Percentiles rank a stretch among this genome's conserved stretches.
These are phyloP conservation scores for Brachionus calyciflorus DNA, from an alignment of 1,140 invertebrate species.

Conservation along the genomic window DNA sequence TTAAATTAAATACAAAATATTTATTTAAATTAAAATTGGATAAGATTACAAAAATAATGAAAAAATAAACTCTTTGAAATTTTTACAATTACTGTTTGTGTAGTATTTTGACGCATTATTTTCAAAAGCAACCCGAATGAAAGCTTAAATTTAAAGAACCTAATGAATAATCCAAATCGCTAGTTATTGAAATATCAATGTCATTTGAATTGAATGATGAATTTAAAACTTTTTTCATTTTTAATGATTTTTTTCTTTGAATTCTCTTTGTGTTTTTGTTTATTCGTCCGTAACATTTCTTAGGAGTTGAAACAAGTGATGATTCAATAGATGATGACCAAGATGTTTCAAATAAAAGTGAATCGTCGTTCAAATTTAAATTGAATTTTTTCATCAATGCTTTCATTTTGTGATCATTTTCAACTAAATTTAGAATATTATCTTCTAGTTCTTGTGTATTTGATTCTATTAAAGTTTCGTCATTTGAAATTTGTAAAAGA, in stretches of 20 bases:
- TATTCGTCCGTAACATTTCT: not conserved
- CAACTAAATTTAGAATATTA: not conserved
- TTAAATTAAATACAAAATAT: too few species aligned
- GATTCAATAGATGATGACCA: not conserved
- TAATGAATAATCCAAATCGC: not conserved
- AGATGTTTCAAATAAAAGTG: not conserved
- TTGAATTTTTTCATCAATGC: not conserved
- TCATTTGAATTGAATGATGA: not conserved
- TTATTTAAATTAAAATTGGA: too few species aligned
- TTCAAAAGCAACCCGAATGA: too few species aligned
- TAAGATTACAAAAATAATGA: too few species aligned
- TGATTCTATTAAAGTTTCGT: not conserved
- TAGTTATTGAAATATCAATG: not conserved
- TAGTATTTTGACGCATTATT: too few species aligned
- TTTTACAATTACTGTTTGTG: too few species aligned
- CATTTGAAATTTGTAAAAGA: not conserved
- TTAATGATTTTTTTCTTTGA: not conserved
- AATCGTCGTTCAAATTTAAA: not conserved
- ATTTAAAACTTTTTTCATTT: conserved; percentile 4
- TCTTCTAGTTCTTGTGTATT: not conserved
- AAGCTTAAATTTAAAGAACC: too few species aligned
- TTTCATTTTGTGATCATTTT: not conserved
- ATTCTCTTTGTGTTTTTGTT: not conserved
- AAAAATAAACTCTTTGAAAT: too few species aligned
- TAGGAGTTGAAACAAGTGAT: too few species aligned